Base-by-base conservation (phyloP, 2,113 vertebrate genomes). In the Leptocoma aspasia region DNA sequence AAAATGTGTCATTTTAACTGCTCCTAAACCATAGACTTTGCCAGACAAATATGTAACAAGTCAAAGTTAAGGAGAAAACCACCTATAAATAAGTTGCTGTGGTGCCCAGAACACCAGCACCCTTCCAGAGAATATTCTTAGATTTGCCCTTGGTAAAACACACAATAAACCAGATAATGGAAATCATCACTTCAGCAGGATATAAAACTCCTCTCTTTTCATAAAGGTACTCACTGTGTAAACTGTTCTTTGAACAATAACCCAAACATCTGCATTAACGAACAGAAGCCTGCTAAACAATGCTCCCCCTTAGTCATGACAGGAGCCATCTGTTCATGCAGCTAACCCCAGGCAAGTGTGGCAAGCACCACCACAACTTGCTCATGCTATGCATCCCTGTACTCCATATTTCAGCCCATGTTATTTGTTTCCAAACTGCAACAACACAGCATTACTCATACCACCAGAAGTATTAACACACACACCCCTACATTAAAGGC, bases 291-390 rank as follows among this genome's bases (percentile, higher is more conserved):
- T 80, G 60, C 64, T 82, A 86, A 83, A 68, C 24, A 96, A 81
- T 1, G 9, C 35, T 69, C 41, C 41, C 56, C 64, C 76, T 78
- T 33, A 68, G 21, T n/a, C 80, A 69, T 8, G 60, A 83, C 45
- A 76, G 24, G 15, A 59, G 82, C 87, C 84, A 88, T 92, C 91
- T 95, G 84, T 65, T 93, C 89, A 91, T 42, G 65, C 35, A 22
- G 4, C 54, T 68, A 69, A 57, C 83, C 77, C 13, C 78, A 78
- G 52, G 84, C 87, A 83, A 90, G 60, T 0, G 1, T 13, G 44
- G 69, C 42, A 44, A 69, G 30, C 81, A 63, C 17, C 13, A n/a
- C 28, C 45, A 54, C 52, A 53, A 70, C 42, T 11, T 68, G 35
- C 68, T 45, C 35, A 19, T 4, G 1, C 73, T 47, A 41, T 1